phyloP scores from a whole-genome alignment of 2,797 vertebrate genomes.

The Ficedula albicollis region DNA sequence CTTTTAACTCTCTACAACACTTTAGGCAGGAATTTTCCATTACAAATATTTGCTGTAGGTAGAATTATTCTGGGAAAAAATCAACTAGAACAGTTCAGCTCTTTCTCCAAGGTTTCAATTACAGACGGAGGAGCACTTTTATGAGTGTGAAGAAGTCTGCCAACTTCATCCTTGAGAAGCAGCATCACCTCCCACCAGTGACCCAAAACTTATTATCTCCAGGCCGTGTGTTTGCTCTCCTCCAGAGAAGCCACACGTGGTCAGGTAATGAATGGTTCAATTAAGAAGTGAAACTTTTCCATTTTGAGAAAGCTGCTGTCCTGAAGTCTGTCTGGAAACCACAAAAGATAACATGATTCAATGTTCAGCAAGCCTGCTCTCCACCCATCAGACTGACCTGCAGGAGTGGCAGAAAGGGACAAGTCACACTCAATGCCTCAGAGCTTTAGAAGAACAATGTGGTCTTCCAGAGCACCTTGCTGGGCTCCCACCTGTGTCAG shows the following conservation, averaged over 20 bases:
- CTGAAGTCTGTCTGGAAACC: background rate
- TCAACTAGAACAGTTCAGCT: background rate
- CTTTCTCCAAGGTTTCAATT: background rate
- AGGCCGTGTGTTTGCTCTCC: accelerated
- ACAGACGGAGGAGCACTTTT: background rate
- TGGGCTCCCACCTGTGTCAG: background rate
- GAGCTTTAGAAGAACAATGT: background rate
- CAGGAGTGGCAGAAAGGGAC: accelerated
- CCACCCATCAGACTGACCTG: background rate
- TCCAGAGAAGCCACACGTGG: background rate
- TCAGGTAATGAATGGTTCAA: background rate
- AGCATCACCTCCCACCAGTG: background rate
- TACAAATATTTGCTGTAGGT: slow-evolving; percentile 14
- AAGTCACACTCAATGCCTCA: background rate
- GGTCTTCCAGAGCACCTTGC: background rate
- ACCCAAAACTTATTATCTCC: background rate
- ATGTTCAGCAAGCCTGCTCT: background rate
- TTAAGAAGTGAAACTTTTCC: background rate
- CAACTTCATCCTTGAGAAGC: background rate
- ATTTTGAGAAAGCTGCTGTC: background rate
- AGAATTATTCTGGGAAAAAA: background rate
- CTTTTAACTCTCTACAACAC: slow-evolving; percentile 5
- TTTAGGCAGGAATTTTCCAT: background rate
- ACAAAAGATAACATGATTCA: background rate
- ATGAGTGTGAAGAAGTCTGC: background rate